Evolutionary conservation across 2,888 invertebrate genomes (phyloP).

Genomic region (Sipha maydis): DNA sequence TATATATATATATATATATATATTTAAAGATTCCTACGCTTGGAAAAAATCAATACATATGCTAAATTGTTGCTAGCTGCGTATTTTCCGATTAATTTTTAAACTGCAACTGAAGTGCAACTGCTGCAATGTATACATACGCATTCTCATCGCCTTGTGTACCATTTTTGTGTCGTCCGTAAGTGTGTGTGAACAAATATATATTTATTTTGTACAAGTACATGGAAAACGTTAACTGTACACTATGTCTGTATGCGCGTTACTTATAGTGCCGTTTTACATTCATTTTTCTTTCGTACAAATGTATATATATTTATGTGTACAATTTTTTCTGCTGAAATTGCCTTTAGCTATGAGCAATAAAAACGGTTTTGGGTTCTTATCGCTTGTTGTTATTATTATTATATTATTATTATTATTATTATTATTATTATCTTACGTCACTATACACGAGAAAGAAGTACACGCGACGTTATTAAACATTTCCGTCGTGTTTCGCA

Average conservation of each 20-base stretch:
- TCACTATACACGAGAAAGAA: neutral
- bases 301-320: neutral
- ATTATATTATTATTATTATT: neutral
- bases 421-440: neutral
- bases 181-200: neutral
- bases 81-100: neutral
- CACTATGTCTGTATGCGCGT: neutral
- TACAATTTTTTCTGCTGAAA: neutral
- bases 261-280: neutral
- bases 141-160: neutral
- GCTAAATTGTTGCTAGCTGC: neutral
- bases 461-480: neutral
- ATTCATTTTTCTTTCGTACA: neutral
- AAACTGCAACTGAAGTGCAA: neutral
- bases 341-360: neutral
- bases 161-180: constrained; percentile 16
- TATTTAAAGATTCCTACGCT: too few species aligned
- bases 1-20: too few species aligned
- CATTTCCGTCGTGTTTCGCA: neutral
- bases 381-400: constrained; percentile 37
- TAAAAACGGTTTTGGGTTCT: constrained; percentile 49
- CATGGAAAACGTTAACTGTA: neutral
- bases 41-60: neutral
- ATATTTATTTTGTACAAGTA: neutral
- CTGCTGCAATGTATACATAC: neutral